These are phyloP conservation scores for Colletes gigas DNA, from an alignment of 1,140 invertebrate species.

Conservation along the genomic window DNA sequence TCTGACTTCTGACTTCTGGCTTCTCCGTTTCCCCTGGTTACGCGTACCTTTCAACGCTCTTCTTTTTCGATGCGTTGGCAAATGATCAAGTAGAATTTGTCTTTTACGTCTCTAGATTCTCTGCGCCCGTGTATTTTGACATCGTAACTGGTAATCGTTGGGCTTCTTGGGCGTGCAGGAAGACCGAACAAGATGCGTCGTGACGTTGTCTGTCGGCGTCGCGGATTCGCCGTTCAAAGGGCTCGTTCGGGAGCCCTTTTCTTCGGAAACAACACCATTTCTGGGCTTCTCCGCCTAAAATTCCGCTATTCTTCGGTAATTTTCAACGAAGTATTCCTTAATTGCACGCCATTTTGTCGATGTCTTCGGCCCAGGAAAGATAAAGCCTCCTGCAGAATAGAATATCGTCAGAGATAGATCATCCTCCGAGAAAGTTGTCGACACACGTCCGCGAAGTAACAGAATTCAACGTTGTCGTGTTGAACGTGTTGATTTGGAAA, in stretches of 20 bases:
- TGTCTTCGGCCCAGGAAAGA: no score
- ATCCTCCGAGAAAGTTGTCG: no score
- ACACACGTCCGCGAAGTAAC: neutral
- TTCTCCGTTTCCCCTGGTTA: neutral
- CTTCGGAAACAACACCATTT: conserved; percentile 33
- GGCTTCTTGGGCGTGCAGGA: conserved; percentile 6
- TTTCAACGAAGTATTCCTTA: no score
- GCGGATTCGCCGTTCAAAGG: conserved; percentile 65
- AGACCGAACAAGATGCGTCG: conserved; percentile 42
- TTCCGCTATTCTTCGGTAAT: no score
- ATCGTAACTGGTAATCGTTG: neutral
- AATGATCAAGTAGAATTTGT: no score
- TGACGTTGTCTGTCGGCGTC: conserved; percentile 70
- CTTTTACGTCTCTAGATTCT: no score
- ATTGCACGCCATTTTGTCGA: no score
- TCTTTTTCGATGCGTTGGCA: no score
- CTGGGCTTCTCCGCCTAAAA: neutral
- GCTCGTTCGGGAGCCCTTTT: neutral
- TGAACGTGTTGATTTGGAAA: conserved; percentile 1
- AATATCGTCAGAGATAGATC: no score
- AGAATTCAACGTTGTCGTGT: no score
- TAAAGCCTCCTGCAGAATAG: no score
- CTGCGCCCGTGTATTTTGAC: no score
- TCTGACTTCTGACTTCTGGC: neutral
- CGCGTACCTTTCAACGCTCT: conserved; percentile 2